Conservation (phyloP, 2,888 invertebrate genomes). For the Fragum whitleyi region DNA sequence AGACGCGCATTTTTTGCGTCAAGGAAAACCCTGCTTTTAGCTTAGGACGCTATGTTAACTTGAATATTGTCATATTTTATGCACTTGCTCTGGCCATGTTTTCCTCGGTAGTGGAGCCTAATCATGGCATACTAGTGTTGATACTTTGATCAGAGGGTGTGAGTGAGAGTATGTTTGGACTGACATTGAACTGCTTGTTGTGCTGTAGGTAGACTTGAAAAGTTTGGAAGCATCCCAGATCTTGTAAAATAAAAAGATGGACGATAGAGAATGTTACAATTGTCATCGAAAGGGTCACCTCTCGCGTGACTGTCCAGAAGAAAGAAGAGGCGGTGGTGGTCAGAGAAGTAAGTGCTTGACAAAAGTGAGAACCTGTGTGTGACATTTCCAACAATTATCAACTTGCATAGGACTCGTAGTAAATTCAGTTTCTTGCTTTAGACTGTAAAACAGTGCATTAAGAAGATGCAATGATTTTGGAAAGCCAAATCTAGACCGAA, state of each 20-base stretch:
- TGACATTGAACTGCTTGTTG: constrained; percentile 36
- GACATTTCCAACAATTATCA: no score
- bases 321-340: constrained; percentile 8
- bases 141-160: constrained; percentile 6
- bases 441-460: no score
- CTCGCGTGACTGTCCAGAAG: constrained; percentile 46
- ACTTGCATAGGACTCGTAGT: no score
- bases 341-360: constrained; percentile 17
- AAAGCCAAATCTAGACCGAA: no score
- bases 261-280: constrained; percentile 58
- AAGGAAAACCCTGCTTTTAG: no score
- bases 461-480: no score
- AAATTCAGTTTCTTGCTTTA: no score
- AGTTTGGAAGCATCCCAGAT: constrained; percentile 45
- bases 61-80: no score
- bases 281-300: constrained; percentile 50
- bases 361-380: no score
- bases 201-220: constrained; percentile 56
- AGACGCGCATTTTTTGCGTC: no score
- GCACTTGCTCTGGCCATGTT: constrained; percentile 57
- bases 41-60: no score
- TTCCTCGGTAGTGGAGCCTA: constrained; percentile 46
- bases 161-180: constrained; percentile 46
- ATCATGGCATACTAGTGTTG: constrained; percentile 52
- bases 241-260: constrained; percentile 42